phyloP scores from a whole-genome alignment of 2,797 vertebrate genomes.

The Acanthiza pusilla region DNA sequence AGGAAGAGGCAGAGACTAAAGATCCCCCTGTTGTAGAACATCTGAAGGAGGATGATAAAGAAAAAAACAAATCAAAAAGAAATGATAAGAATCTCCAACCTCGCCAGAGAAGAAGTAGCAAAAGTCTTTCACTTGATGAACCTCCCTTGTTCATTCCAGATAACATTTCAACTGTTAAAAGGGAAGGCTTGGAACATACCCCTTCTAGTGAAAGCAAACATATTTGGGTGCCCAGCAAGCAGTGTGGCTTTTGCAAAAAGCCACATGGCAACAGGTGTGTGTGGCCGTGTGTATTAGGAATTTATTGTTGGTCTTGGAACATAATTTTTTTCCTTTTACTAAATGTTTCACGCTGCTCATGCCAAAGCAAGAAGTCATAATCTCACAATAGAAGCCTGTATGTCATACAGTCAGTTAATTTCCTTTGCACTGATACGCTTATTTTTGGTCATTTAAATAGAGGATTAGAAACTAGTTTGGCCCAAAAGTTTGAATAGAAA shows the following conservation, averaged over 20 bases:
- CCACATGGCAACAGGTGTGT: slow-evolving; percentile 95
- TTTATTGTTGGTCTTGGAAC: neutral
- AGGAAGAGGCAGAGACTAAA: slow-evolving; percentile 76
- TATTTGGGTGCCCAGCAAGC: slow-evolving; percentile 92
- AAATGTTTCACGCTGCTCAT: neutral
- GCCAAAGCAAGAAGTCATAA: neutral
- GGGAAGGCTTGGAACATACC: slow-evolving; percentile 77
- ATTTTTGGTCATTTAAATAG: neutral
- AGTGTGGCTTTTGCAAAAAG: slow-evolving; percentile 94
- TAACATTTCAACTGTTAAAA: slow-evolving; percentile 90
- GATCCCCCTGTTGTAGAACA: slow-evolving; percentile 47
- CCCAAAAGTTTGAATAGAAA: neutral
- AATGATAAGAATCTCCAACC: slow-evolving; percentile 83
- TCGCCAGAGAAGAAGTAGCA: slow-evolving; percentile 84
- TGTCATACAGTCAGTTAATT: neutral
- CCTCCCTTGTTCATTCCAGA: slow-evolving; percentile 95
- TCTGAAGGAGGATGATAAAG: slow-evolving; percentile 79
- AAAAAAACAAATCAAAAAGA: slow-evolving; percentile 85
- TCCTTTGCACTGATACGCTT: neutral
- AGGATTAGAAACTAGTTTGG: neutral
- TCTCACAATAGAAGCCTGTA: neutral
- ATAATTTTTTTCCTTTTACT: neutral
- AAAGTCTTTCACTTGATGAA: slow-evolving; percentile 91
- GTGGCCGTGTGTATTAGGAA: slow-evolving; percentile 17
- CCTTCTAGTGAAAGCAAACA: slow-evolving; percentile 77